phyloP scores from a whole-genome alignment of 2,797 vertebrate species.

The Amphiprion clarkii region DNA sequence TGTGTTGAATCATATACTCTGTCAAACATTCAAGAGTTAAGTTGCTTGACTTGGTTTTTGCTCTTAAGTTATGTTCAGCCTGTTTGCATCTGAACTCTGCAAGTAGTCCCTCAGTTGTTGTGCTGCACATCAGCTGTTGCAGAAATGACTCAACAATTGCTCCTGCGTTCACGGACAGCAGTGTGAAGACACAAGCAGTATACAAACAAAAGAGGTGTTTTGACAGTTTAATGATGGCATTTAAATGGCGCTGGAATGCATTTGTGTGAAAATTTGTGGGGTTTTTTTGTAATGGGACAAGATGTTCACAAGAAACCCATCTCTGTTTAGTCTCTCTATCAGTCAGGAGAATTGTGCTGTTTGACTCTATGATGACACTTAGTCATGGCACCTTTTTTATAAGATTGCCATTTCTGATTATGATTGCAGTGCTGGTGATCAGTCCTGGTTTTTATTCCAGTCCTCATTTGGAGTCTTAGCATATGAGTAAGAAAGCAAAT shows the following conservation, averaged over 20 bases:
- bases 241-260: neutral
- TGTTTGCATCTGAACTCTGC: conserved; percentile 17
- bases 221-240: conserved; percentile 13
- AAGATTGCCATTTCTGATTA: neutral
- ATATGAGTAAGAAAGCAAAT: too few species aligned
- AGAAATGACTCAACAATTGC: conserved; percentile 23
- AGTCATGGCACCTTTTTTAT: neutral
- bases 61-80: conserved; percentile 12
- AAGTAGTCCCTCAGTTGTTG: neutral
- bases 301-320: neutral
- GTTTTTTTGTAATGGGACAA: too few species aligned
- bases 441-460: neutral
- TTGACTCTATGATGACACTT: neutral
- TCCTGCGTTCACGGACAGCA: conserved; percentile 11
- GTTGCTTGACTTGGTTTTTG: neutral
- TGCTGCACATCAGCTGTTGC: conserved; percentile 26
- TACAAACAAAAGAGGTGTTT: conserved; percentile 38
- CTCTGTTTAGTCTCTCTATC: neutral
- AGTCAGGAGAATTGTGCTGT: neutral
- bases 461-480: neutral
- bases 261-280: neutral
- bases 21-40: conserved; percentile 1
- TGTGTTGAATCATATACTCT: neutral
- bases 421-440: neutral
- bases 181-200: neutral